A percentile compares a stretch with the other conserved stretches of the same genome.
Conservation (phyloP, 2,797 vertebrate species). For the Sciaenops ocellatus region DNA sequence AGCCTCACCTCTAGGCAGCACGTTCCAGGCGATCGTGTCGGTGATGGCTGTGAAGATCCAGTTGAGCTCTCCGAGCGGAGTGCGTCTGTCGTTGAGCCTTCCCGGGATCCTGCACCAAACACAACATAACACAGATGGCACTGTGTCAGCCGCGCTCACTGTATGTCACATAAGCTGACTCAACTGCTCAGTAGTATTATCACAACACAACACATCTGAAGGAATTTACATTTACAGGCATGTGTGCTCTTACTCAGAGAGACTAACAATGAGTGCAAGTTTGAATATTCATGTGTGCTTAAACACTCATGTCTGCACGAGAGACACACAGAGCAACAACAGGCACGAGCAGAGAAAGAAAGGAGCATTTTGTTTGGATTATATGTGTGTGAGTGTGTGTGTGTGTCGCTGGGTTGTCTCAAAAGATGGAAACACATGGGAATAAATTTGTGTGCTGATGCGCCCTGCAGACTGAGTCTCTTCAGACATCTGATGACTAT, state of each 20-base stretch:
- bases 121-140: constrained; percentile 67
- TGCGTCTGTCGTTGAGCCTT: constrained; percentile 96
- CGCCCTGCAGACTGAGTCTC: constrained; percentile 7
- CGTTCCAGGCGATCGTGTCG: constrained; percentile 98
- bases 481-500: neutral
- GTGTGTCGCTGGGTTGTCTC: neutral
- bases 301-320: neutral
- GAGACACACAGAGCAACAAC: constrained; percentile 3
- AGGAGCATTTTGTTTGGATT: neutral
- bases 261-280: constrained; percentile 30
- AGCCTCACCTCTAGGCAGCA: constrained; percentile 93
- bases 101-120: constrained; percentile 92
- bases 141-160: constrained; percentile 60
- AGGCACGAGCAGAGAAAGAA: neutral
- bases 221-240: constrained; percentile 52
- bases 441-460: neutral
- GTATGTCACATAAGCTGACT: constrained; percentile 52
- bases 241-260: constrained; percentile 33
- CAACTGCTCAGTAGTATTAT: constrained; percentile 50
- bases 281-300: constrained; percentile 36
- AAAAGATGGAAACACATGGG: neutral
- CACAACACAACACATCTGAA: constrained; percentile 53
- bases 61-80: constrained; percentile 97
- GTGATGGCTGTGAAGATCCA: constrained; percentile 99
- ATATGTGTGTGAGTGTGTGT: too few species aligned